These are phyloP conservation scores for Myrmophylax atrothorax DNA, from an alignment of 2,113 vertebrate species.

Conservation along the genomic window DNA sequence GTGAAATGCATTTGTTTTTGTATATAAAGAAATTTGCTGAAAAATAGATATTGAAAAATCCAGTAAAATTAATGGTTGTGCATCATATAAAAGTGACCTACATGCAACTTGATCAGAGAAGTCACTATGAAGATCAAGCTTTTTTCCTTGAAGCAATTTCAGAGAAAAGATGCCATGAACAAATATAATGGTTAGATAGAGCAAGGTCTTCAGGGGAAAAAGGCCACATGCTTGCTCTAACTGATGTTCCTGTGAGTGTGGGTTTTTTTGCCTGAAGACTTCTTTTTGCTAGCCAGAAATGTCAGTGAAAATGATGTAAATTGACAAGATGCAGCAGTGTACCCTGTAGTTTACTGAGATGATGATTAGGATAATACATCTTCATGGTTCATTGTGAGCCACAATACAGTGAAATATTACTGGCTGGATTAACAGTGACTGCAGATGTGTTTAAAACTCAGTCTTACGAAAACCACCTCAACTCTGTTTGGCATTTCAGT, in stretches of 20 bases:
- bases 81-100: not conserved
- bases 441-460: not conserved
- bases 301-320: constrained; percentile 59
- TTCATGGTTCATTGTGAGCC: not conserved
- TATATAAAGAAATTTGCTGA: not conserved
- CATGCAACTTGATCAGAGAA: not conserved
- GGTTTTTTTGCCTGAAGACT: constrained; percentile 39
- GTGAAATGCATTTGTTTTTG: not conserved
- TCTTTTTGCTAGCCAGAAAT: constrained; percentile 15
- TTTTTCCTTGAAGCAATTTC: not conserved
- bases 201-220: not conserved
- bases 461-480: not conserved
- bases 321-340: constrained; percentile 38
- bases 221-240: constrained; percentile 37
- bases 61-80: not conserved
- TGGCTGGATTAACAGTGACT: not conserved
- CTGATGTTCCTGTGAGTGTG: not conserved
- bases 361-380: constrained; percentile 11
- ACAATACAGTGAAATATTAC: not conserved
- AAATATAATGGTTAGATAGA: not conserved
- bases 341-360: not conserved
- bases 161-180: not conserved
- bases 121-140: not conserved
- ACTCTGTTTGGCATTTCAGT: not conserved
- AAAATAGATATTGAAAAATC: not conserved